phyloP scores from a whole-genome alignment of 1,140 invertebrate genomes.

The Theocolax elegans region DNA sequence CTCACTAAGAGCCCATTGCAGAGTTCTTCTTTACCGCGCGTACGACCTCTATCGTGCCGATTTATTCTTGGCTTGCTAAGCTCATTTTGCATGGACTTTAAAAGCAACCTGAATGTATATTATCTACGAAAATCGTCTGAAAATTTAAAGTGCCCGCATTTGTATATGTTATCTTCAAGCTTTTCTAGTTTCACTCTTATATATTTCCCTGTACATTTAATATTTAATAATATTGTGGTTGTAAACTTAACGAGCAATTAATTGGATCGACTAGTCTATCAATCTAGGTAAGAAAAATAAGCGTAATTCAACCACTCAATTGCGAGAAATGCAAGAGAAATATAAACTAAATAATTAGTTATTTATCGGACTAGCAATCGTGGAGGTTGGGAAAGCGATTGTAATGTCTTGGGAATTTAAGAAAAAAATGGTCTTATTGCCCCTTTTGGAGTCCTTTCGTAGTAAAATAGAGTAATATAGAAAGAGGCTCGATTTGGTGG shows the following conservation, averaged over 20 bases:
- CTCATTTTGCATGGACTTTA: slow-evolving; percentile 18
- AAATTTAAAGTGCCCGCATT: not conserved
- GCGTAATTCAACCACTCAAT: no score
- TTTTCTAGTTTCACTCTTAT: no score
- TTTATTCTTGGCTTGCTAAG: slow-evolving; percentile 35
- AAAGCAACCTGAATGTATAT: slow-evolving; percentile 4
- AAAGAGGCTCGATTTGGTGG: slow-evolving; percentile 7
- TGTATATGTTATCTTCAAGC: not conserved
- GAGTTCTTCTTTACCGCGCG: slow-evolving; percentile 26
- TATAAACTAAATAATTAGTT: no score
- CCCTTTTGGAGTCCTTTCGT: not conserved
- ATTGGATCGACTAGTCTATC: no score
- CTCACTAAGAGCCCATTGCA: slow-evolving; percentile 52
- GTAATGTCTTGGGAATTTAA: no score
- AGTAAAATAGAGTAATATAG: slow-evolving; percentile 17
- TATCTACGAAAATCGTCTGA: slow-evolving; percentile 1
- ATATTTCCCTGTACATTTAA: no score
- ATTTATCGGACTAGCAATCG: no score
- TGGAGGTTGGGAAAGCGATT: no score
- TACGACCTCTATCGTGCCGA: slow-evolving; percentile 22
- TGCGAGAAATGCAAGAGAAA: no score
- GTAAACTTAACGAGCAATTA: no score
- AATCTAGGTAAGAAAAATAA: no score
- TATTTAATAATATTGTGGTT: no score
- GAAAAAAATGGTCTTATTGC: slow-evolving; percentile 10